phyloP scores from a whole-genome alignment of 2,797 vertebrate species.

The Setipinna tenuifilis region DNA sequence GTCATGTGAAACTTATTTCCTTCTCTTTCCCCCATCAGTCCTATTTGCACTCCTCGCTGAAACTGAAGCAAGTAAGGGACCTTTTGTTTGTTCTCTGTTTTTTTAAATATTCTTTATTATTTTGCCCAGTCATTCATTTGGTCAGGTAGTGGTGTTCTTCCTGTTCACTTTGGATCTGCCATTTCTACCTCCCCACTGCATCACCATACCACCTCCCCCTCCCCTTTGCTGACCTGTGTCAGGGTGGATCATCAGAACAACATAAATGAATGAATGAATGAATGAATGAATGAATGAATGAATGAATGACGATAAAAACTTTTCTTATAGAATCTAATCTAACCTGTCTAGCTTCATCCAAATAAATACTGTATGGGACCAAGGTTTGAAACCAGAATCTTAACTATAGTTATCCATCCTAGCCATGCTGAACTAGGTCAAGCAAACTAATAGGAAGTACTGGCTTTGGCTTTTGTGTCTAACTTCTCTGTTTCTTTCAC shows the following conservation, averaged over 20 bases:
- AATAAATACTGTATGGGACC: background rate
- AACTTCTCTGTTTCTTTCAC: conserved; percentile 11
- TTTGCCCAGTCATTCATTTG: background rate
- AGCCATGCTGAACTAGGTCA: background rate
- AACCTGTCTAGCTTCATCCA: background rate
- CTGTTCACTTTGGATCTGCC: background rate
- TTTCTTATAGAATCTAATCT: too few species aligned
- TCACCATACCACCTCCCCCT: background rate
- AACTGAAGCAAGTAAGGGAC: conserved; percentile 61
- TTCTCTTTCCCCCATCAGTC: conserved; percentile 45
- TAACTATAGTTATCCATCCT: too few species aligned
- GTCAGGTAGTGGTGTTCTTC: background rate
- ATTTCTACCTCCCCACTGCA: background rate
- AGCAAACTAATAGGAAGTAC: background rate
- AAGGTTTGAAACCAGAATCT: background rate
- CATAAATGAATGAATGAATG: background rate
- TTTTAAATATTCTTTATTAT: background rate
- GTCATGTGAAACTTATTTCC: background rate
- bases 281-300: too few species aligned
- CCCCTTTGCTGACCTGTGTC: background rate
- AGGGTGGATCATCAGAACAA: background rate
- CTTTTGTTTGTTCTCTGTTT: background rate
- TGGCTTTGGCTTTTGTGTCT: conserved; percentile 10
- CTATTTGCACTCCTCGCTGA: conserved; percentile 52
- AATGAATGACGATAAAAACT: too few species aligned